Evolutionary conservation across 2,888 invertebrate species (phyloP).

Genomic region (Odontocerum albicorne): DNA sequence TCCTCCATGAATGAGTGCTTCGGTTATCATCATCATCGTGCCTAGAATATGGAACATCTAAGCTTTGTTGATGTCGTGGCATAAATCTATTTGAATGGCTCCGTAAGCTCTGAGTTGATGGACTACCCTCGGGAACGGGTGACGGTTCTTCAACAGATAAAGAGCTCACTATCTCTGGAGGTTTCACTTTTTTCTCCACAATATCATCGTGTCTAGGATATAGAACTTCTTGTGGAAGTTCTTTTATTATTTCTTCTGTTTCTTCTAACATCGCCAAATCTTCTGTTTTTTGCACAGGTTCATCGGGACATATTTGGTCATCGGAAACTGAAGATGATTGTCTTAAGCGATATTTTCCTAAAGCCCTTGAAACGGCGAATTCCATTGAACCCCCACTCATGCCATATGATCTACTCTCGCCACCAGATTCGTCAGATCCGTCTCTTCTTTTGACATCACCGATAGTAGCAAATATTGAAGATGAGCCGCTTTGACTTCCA

Average conservation of each 20-base stretch:
- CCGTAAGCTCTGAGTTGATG: conserved; percentile 63
- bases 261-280: conserved; percentile 32
- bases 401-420: conserved; percentile 56
- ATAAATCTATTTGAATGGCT: conserved; percentile 62
- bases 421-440: conserved; percentile 63
- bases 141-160: conserved; percentile 54
- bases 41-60: conserved; percentile 74
- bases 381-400: conserved; percentile 73
- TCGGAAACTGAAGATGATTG: conserved; percentile 72
- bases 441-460: conserved; percentile 70
- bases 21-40: conserved; percentile 82
- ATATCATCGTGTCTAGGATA: too few relatives aligned
- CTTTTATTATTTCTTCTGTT: conserved; percentile 35
- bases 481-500: conserved; percentile 63
- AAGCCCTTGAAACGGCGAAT: conserved; percentile 79
- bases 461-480: conserved; percentile 70
- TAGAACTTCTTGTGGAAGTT: conserved; percentile 42
- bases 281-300: conserved; percentile 22
- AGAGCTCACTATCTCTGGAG: conserved; percentile 50
- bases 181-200: conserved; percentile 43
- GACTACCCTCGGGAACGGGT: conserved; percentile 63
- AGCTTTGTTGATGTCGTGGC: conserved; percentile 73
- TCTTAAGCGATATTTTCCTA: conserved; percentile 76
- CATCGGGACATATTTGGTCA: conserved; percentile 58
- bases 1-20: conserved; percentile 86